These are phyloP conservation scores for Tangara arthus DNA, from an alignment of 2,797 vertebrate species.

Conservation along the genomic window DNA sequence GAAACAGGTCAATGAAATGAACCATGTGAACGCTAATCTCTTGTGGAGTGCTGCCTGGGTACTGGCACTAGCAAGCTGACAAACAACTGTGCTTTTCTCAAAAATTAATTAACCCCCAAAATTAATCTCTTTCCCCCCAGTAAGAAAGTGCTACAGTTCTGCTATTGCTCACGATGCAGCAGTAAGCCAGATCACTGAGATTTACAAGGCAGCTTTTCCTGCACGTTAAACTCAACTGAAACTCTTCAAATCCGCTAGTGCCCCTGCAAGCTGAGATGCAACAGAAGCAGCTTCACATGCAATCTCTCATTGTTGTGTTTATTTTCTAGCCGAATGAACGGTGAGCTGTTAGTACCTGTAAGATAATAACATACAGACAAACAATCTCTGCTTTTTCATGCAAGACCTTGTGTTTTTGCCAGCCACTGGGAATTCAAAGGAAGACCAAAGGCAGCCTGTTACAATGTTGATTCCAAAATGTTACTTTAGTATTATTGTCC, in stretches of 20 bases:
- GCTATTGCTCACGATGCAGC: background rate
- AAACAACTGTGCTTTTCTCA: background rate
- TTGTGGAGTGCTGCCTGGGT: background rate
- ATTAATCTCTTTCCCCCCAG: background rate
- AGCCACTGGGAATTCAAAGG: background rate
- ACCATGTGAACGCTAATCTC: background rate
- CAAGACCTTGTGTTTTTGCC: background rate
- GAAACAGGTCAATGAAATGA: background rate
- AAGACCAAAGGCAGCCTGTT: background rate
- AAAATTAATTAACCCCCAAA: background rate
- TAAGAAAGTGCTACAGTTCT: background rate
- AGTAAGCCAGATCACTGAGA: background rate
- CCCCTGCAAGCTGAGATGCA: background rate
- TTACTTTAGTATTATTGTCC: background rate
- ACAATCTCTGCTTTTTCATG: background rate
- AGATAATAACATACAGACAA: background rate
- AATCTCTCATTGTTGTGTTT: background rate
- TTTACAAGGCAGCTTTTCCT: background rate
- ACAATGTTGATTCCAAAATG: background rate
- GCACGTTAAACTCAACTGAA: background rate
- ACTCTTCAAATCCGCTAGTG: background rate
- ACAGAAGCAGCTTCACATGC: background rate
- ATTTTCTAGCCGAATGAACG: background rate
- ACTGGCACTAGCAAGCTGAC: background rate
- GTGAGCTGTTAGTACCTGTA: background rate